Conservation (phyloP, 92 coral and sea anemone genomes). For the Parazoanthus darwini region DNA sequence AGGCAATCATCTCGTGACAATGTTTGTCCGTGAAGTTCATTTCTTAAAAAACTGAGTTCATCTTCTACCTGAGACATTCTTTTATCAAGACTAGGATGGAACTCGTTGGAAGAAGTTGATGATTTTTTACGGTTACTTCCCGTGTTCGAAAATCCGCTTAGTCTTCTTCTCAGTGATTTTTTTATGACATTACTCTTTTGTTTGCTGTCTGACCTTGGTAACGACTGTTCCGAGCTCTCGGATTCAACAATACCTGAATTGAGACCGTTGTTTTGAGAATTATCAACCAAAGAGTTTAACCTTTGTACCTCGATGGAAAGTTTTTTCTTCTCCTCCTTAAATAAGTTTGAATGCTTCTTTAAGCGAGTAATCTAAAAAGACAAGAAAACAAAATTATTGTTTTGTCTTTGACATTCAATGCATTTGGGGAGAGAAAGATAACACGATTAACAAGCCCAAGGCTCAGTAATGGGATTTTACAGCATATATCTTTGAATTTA, state of each 20-base stretch:
- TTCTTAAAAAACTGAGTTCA: constrained; percentile 19
- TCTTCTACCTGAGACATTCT: constrained; percentile 21
- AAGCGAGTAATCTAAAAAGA: not conserved
- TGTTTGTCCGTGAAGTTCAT: not conserved
- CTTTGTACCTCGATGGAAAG: not conserved
- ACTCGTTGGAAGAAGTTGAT: constrained; percentile 7
- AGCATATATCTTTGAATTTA: too few relatives aligned
- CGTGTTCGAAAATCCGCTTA: not conserved
- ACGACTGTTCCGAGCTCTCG: constrained; percentile 4
- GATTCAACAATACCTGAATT: not conserved
- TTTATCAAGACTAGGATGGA: constrained; percentile 7
- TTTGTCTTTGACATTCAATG: not conserved
- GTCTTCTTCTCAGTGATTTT: constrained; percentile 14
- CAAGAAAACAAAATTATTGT: not conserved
- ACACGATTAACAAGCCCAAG: not conserved
- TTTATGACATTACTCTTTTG: not conserved
- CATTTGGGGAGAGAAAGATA: not conserved
- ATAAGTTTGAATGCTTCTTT: not conserved
- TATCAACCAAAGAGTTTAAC: not conserved
- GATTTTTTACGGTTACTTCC: not conserved
- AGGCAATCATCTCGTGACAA: not conserved
- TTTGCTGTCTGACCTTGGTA: not conserved
- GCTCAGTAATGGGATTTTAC: too few relatives aligned
- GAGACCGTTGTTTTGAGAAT: not conserved
- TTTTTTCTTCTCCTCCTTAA: not conserved